phyloP scores from a whole-genome alignment of 2,113 vertebrate species.

The Falcunculus frontatus region DNA sequence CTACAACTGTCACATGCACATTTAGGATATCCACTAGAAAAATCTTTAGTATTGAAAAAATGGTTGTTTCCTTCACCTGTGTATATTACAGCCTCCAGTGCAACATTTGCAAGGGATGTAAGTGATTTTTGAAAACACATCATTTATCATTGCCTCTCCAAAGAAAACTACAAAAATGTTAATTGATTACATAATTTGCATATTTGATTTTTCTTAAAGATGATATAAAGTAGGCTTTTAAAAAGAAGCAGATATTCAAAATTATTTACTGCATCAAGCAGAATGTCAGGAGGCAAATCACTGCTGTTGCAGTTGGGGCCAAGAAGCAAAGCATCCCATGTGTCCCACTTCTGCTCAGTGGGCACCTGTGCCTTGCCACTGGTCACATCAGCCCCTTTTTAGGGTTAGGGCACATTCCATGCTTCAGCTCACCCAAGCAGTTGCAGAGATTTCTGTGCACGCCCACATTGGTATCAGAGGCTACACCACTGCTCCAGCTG shows the following conservation, averaged over 20 bases:
- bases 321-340: background rate
- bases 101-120: background rate
- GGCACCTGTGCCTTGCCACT: background rate
- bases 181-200: conserved; percentile 41
- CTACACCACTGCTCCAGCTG: background rate
- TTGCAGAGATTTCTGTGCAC: background rate
- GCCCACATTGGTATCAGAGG: fast-evolving
- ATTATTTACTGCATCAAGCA: background rate
- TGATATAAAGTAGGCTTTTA: background rate
- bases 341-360: background rate
- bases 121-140: background rate
- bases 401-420: background rate
- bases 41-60: background rate
- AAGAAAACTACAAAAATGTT: conserved; percentile 33
- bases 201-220: conserved; percentile 47
- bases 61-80: background rate
- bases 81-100: background rate
- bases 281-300: background rate
- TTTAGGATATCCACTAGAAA: background rate
- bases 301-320: background rate
- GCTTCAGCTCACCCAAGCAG: background rate
- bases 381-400: background rate
- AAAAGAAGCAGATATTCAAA: background rate
- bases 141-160: background rate
- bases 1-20: fast-evolving